A percentile compares a stretch with the other conserved stretches of the same genome.
These are phyloP conservation scores for Atractosteus spatula DNA, from an alignment of 2,113 vertebrate species.

Conservation along the genomic window DNA sequence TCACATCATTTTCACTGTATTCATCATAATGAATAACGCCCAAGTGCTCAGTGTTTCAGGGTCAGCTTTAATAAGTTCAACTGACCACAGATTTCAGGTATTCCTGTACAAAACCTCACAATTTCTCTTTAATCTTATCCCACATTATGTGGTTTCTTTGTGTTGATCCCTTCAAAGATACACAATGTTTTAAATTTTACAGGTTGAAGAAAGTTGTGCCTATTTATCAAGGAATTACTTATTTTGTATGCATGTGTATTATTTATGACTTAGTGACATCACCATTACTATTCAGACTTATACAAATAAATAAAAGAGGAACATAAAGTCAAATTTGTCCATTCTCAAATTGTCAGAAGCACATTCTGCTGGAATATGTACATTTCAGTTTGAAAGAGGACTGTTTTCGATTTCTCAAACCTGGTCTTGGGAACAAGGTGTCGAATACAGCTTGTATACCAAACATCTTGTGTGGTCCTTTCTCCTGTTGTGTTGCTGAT, in stretches of 20 bases:
- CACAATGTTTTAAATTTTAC: constrained; percentile 29
- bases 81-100: background rate
- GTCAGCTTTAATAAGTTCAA: background rate
- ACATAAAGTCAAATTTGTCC: too few species aligned
- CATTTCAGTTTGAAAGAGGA: constrained; percentile 13
- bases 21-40: too few species aligned
- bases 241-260: background rate
- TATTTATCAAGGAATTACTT: too few species aligned
- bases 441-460: constrained; percentile 11
- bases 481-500: constrained; percentile 30
- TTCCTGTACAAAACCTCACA: constrained; percentile 23
- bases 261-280: too few species aligned
- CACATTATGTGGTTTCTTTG: constrained; percentile 13
- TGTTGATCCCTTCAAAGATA: constrained; percentile 6
- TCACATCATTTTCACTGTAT: background rate
- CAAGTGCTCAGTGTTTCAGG: too few species aligned
- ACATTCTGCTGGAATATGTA: too few species aligned
- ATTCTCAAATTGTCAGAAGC: too few species aligned
- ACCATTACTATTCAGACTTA: too few species aligned
- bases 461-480: constrained; percentile 31
- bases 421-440: constrained; percentile 8
- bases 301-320: too few species aligned
- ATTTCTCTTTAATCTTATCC: constrained; percentile 28
- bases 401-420: constrained; percentile 25
- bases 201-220: background rate